phyloP scores from a whole-genome alignment of 2,888 invertebrate species.

The Odontocolon sp. region DNA sequence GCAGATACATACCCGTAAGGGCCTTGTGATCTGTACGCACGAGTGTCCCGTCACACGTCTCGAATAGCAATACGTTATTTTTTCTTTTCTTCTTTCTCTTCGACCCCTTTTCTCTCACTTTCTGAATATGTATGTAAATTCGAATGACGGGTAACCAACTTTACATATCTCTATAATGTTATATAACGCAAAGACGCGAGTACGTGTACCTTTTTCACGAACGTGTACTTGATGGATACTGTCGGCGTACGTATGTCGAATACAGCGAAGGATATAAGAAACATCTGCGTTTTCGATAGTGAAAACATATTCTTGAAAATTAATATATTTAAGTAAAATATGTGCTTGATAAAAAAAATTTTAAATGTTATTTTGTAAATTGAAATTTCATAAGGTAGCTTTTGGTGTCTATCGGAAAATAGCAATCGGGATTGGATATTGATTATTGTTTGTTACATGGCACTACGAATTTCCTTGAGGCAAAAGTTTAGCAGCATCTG shows the following conservation, averaged over 20 bases:
- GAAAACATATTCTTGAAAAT: no score
- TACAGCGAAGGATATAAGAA: slow-evolving; percentile 1
- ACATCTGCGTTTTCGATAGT: slow-evolving; percentile 10
- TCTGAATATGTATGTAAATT: slow-evolving; percentile 37
- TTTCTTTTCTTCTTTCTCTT: background rate
- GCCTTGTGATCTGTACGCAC: no score
- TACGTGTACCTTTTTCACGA: slow-evolving; percentile 9
- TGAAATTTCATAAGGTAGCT: no score
- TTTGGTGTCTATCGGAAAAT: no score
- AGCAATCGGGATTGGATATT: no score
- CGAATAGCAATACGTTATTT: background rate
- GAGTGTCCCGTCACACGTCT: background rate
- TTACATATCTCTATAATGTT: slow-evolving; percentile 32
- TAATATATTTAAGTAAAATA: no score
- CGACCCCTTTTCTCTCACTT: slow-evolving; percentile 1
- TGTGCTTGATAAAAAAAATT: no score
- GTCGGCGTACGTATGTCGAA: background rate
- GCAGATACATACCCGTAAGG: no score
- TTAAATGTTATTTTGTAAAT: no score
- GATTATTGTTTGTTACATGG: no score
- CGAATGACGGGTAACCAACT: slow-evolving; percentile 26
- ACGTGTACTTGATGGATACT: slow-evolving; percentile 1
- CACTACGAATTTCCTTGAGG: background rate
- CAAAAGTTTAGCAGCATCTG: background rate
- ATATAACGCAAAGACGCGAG: slow-evolving; percentile 11